Percentiles rank a stretch among this genome's conserved stretches.
phyloP scores from a whole-genome alignment of 2,888 invertebrate genomes.

The Capitulum mitella region DNA sequence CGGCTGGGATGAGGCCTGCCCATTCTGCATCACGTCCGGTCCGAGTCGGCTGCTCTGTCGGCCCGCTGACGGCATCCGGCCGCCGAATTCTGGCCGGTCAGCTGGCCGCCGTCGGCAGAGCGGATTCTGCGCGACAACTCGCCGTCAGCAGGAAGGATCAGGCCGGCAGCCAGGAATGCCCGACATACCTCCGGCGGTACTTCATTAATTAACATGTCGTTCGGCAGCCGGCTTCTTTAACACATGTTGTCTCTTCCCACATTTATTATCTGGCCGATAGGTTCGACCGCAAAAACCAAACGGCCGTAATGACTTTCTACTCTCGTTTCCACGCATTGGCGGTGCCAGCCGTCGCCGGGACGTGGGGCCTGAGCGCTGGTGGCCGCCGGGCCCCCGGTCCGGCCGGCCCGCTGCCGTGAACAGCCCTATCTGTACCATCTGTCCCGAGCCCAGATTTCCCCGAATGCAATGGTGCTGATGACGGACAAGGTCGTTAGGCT shows the following conservation, averaged over 20 bases:
- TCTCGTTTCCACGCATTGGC: conserved; percentile 6
- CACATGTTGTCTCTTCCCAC: conserved; percentile 17
- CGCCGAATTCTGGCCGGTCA: too few species aligned
- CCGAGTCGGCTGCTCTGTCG: too few species aligned
- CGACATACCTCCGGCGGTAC: neutral
- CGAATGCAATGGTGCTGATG: neutral
- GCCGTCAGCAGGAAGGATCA: neutral
- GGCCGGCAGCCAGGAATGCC: neutral
- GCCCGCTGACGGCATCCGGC: too few species aligned
- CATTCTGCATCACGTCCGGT: too few species aligned
- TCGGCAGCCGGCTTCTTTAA: neutral
- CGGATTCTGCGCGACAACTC: neutral
- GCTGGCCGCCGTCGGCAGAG: too few species aligned
- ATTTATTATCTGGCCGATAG: conserved; percentile 14
- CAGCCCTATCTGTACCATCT: neutral
- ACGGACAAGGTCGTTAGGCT: conserved; percentile 2
- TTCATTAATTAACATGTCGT: conserved; percentile 19
- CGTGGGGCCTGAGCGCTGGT: neutral
- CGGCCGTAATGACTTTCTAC: conserved; percentile 6
- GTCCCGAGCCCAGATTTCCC: neutral
- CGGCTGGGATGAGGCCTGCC: too few species aligned
- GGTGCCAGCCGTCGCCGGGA: neutral
- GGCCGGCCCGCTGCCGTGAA: neutral
- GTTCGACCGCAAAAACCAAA: neutral
- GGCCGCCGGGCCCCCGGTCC: neutral